Base-by-base conservation (phyloP, 2,888 invertebrate species). In the Melanargia galathea region DNA sequence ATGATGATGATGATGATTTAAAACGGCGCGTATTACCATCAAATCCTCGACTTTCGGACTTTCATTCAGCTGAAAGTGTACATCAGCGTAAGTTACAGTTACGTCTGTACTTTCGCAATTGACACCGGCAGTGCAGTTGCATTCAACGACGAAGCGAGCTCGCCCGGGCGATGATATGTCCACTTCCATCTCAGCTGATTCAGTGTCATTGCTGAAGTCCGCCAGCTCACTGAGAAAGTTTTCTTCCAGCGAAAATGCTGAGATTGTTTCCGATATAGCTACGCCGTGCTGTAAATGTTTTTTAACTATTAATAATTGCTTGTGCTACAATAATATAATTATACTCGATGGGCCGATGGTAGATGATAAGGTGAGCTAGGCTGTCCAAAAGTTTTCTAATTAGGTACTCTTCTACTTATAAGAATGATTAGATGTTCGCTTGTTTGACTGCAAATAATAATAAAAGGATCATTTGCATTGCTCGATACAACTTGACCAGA, bases 191-290 rank as follows among this genome's bases (percentile, higher is more conserved):
- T 77, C 73, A 26, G 75, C 73, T 75, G 76, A 78, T 35, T 77
- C 76, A 0, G 83, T 84, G 59, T 83, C 84, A 65, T 86, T 86
- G 3, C 81, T 72, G 56, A 74, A 86, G 70, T 86, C 84, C 1
- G 80, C 69, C 46, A 86, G 70, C 64, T 85, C 86, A 46, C 74
- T 79, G 2, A 86, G 73, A 64, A 87, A 86, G 71, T 80, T 83
- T 35, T 84, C 81, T 76, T 86, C 84, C 0, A 84, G 69, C 1
- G 86, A 86, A 60, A 75, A 75, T 59, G 83, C 74, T 54, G 79
- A 81, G 24, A 81, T 8, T 1, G 80, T 70, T 10, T 81, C 80
- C 2, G 82, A 69, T 67, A 84, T 64, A 8, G 72, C 70, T 64
- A 71, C 68, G 3, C 84, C 86, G 45, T 81, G 79, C 87, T 86